Conservation (phyloP, 1,140 invertebrate genomes). For the Micrasema longulum region DNA sequence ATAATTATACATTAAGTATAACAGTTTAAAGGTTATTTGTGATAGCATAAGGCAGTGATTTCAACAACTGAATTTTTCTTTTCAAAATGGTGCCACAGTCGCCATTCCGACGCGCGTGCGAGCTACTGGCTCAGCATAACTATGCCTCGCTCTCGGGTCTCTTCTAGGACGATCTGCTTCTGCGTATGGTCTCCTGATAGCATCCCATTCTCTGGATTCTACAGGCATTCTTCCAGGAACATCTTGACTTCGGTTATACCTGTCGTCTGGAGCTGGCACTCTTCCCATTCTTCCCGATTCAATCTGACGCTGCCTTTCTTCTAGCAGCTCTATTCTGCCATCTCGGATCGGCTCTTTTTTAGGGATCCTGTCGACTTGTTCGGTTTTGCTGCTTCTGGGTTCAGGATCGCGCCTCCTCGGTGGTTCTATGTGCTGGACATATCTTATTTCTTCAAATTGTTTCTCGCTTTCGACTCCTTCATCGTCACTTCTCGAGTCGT, state of each 20-base stretch:
- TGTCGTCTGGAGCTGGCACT: constrained; percentile 55
- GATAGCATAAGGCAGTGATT: not conserved
- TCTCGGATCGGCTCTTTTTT: constrained; percentile 62
- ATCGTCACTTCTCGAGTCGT: constrained; percentile 52
- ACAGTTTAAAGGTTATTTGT: not conserved
- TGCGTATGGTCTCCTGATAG: constrained; percentile 46
- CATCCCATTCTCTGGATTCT: constrained; percentile 61
- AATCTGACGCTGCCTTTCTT: constrained; percentile 64
- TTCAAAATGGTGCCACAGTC: constrained; percentile 62
- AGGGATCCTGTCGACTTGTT: constrained; percentile 55
- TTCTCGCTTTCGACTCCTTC: constrained; percentile 54
- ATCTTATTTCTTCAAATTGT: constrained; percentile 53
- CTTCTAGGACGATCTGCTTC: constrained; percentile 61
- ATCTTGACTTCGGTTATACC: constrained; percentile 59
- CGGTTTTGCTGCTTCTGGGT: constrained; percentile 39
- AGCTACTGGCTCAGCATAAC: constrained; percentile 66
- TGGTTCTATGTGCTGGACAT: constrained; percentile 50
- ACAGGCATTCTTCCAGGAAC: constrained; percentile 62
- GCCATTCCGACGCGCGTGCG: constrained; percentile 64
- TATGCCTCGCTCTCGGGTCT: constrained; percentile 66
- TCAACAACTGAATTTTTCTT: not conserved
- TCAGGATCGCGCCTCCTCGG: constrained; percentile 47
- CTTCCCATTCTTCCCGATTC: constrained; percentile 63
- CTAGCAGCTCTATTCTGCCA: constrained; percentile 64
- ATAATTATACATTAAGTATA: not conserved